Conservation (phyloP, 2,113 vertebrate species). For the Eulemur rufifrons region DNA sequence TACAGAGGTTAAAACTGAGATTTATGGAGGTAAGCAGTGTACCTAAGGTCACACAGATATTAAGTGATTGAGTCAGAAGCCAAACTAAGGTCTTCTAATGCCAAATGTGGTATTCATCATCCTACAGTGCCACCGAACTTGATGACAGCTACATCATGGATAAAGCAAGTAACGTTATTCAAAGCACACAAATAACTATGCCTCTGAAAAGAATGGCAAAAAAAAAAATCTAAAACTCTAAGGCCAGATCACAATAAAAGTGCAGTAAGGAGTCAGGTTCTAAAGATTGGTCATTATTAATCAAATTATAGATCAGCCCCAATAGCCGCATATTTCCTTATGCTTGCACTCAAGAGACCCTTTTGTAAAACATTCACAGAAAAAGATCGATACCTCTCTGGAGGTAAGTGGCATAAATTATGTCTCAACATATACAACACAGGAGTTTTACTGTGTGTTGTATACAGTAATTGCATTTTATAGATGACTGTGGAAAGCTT, state of each 20-base stretch:
- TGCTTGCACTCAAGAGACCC: slow-evolving; percentile 81
- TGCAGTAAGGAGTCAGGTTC: slow-evolving; percentile 74
- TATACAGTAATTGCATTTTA: slow-evolving; percentile 91
- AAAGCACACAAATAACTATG: neutral
- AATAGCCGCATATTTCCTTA: slow-evolving; percentile 87
- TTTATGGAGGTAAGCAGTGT: neutral
- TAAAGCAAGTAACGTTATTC: neutral
- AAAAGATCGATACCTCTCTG: slow-evolving; percentile 91
- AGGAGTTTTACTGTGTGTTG: slow-evolving; percentile 87
- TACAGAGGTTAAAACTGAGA: slow-evolving; percentile 34
- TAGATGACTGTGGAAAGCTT: slow-evolving; percentile 89
- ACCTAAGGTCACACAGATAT: neutral
- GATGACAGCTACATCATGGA: neutral
- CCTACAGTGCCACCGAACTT: neutral
- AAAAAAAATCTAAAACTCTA: slow-evolving; percentile 54
- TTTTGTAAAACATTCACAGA: slow-evolving; percentile 87
- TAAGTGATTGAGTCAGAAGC: neutral
- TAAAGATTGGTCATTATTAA: slow-evolving; percentile 87
- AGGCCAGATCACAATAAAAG: slow-evolving; percentile 67
- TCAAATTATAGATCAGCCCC: slow-evolving; percentile 86
- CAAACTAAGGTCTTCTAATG: neutral
- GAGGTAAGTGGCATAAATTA: slow-evolving; percentile 91
- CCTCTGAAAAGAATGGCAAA: neutral
- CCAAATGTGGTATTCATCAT: neutral
- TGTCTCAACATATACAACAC: slow-evolving; percentile 87